A percentile compares a stretch with the other conserved stretches of the same genome.
These are phyloP conservation scores for Hippocampus abdominalis DNA, from an alignment of 2,113 vertebrate genomes.

Conservation along the genomic window DNA sequence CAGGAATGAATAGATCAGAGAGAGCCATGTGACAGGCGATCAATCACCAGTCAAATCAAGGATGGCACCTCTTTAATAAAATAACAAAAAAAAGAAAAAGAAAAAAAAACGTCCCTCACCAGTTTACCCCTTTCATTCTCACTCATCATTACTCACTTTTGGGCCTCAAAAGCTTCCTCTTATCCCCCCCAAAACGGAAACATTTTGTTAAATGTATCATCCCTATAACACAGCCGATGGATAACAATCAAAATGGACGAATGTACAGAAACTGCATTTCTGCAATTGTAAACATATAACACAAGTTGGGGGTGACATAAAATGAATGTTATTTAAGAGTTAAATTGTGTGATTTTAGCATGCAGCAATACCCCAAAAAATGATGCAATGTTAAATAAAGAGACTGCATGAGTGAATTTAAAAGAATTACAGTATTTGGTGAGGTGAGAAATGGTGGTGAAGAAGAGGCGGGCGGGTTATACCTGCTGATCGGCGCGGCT, in stretches of 20 bases:
- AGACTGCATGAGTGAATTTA: constrained; percentile 20
- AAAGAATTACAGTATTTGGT: constrained; percentile 17
- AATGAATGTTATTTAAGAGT: constrained; percentile 16
- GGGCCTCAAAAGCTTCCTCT: constrained; percentile 65
- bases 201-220: not conserved
- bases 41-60: constrained; percentile 81
- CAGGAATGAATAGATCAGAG: constrained; percentile 80
- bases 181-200: constrained; percentile 57
- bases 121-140: constrained; percentile 51
- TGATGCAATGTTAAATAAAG: not conserved
- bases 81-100: constrained; percentile 65
- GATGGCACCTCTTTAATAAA: constrained; percentile 78
- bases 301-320: constrained; percentile 19
- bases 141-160: constrained; percentile 72
- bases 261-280: constrained; percentile 41
- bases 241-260: constrained; percentile 24
- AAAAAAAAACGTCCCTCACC: constrained; percentile 47
- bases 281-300: constrained; percentile 30
- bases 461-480: constrained; percentile 52
- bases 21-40: constrained; percentile 76
- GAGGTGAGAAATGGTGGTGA: constrained; percentile 32
- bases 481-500: constrained; percentile 94
- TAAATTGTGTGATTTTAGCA: constrained; percentile 32
- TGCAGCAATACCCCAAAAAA: constrained; percentile 15
- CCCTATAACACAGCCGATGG: not conserved